Percentiles rank a stretch among this genome's conserved stretches.
These are phyloP conservation scores for Psammodynastes pulverulentus DNA, from an alignment of 2,113 vertebrate species.

Conservation along the genomic window DNA sequence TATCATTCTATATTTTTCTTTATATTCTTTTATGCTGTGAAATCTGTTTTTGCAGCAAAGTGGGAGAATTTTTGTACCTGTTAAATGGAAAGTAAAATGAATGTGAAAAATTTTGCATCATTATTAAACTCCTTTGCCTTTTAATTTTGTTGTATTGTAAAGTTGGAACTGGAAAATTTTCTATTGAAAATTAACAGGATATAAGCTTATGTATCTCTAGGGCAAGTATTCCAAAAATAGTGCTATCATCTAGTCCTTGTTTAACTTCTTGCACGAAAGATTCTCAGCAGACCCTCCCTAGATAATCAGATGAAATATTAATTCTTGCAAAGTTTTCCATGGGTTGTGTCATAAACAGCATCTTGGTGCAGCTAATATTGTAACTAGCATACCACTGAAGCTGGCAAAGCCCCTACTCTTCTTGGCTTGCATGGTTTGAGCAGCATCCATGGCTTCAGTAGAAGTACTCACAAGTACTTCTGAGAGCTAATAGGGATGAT, in stretches of 20 bases:
- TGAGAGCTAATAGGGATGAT: too few species aligned
- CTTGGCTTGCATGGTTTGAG: neutral
- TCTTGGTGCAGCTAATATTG: neutral
- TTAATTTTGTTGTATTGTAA: slow-evolving; percentile 13
- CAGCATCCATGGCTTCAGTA: neutral
- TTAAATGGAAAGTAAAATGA: slow-evolving; percentile 19
- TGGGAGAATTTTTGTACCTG: neutral
- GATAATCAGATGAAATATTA: neutral
- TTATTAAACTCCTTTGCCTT: neutral
- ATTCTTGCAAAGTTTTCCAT: neutral
- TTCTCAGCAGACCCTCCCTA: neutral
- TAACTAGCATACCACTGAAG: neutral
- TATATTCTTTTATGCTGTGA: neutral
- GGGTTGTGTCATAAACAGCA: neutral
- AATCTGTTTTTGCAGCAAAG: slow-evolving; percentile 18
- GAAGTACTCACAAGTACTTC: neutral
- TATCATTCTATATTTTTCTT: slow-evolving; percentile 3
- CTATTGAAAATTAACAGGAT: neutral
- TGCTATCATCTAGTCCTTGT: neutral
- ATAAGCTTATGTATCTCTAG: neutral
- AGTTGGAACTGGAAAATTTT: neutral
- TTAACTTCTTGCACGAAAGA: neutral
- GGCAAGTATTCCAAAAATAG: neutral
- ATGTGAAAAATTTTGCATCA: neutral
- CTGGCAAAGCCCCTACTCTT: neutral